Evolutionary conservation across 2,113 vertebrate species (phyloP), one percentile per base, ranked within the genome.

Genomic region (Puffinus mauretanicus): DNA sequence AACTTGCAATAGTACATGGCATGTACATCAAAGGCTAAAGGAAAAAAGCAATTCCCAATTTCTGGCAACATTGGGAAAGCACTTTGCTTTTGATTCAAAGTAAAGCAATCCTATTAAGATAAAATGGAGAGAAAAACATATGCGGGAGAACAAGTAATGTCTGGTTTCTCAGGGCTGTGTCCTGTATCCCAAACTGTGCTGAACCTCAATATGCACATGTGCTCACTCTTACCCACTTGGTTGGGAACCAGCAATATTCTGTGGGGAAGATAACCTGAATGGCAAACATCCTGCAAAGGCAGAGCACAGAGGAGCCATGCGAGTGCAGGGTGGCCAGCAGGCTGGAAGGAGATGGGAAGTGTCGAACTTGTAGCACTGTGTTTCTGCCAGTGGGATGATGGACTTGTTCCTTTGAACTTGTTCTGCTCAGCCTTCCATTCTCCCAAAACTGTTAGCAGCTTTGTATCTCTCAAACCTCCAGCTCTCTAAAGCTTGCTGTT

Each of bases 361-460:
- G 8, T n/a, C 0, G 0, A 20, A 65, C 24, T 72, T 69, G 10
- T 13, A 65, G 16, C 2, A 1, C 16, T 12, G 13, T 58, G 20
- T 64, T 92, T 88, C 49, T 67, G 25, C 77, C 21, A 24, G 38
- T 29, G 32, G 58, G 19, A 38, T 47, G 38, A 16, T 42, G 26
- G 32, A 10, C 22, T 86, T 82, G 11, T 34, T 70, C 36, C 42
- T 78, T 61, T 42, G 47, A 89, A 36, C 12, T 72, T 82, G 18
- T 42, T 76, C 38, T 62, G 19, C 47, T 71, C 24, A 46, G 42
- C 16, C 20, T 22, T 86, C 12, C 2, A 3, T 82, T 79, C 60
- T 82, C 13, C 21, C 30, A 29, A 42, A 46, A n/a, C 20, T 52
- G 79, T 8, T 17, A 66, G 29, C 21, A 79, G 29, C 49, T 82